A percentile compares a stretch with the other conserved stretches of the same genome.
Evolutionary conservation across 2,797 vertebrate genomes (phyloP).

Genomic region (Chromis chromis): DNA sequence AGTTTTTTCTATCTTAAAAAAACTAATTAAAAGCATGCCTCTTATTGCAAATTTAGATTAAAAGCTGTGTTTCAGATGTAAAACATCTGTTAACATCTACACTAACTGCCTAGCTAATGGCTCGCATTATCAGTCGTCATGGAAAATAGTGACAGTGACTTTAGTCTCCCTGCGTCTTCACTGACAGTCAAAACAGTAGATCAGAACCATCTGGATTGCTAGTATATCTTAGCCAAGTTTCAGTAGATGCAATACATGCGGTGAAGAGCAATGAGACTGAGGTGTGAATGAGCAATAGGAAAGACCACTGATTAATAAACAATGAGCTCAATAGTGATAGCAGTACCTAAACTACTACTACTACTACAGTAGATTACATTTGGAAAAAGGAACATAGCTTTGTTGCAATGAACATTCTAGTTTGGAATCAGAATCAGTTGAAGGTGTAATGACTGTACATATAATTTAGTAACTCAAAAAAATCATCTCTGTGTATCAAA

Average conservation of each 20-base stretch:
- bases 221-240: neutral
- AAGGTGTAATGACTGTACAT: neutral
- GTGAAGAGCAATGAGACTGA: too few species aligned
- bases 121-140: accelerated
- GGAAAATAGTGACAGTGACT: neutral
- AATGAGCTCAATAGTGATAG: neutral
- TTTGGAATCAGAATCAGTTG: neutral
- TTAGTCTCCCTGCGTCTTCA: neutral
- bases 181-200: neutral
- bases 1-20: neutral
- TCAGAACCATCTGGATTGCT: neutral
- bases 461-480: neutral
- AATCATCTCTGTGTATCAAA: too few species aligned
- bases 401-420: neutral
- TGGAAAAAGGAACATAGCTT: neutral
- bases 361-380: neutral
- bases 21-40: neutral
- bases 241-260: neutral
- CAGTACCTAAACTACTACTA: neutral
- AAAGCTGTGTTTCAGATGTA: neutral
- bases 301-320: neutral
- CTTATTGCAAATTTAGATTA: neutral
- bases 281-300: neutral
- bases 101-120: neutral
- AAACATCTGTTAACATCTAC: neutral